Conservation (phyloP, 2,113 vertebrate species). For the Mus pahari region DNA sequence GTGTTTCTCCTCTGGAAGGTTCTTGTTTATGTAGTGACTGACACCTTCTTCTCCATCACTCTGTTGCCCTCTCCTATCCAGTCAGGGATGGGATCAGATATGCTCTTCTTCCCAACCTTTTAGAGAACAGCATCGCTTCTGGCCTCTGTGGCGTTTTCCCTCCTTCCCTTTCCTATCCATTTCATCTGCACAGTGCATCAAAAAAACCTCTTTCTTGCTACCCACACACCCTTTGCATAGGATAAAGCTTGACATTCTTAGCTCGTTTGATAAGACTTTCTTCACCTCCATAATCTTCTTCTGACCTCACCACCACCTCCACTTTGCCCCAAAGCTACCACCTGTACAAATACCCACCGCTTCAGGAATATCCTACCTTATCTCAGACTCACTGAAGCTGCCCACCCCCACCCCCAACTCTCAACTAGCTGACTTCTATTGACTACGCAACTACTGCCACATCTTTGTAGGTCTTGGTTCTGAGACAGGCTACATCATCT, state of each 20-base stretch:
- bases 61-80: neutral
- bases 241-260: neutral
- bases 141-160: neutral
- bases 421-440: neutral
- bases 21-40: neutral
- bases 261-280: neutral
- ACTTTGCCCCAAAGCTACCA: no score
- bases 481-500: neutral
- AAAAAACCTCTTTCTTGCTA: neutral
- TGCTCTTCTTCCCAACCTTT: neutral
- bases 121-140: neutral
- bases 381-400: neutral
- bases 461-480: neutral
- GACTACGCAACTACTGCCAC: neutral
- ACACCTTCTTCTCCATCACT: no score
- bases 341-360: neutral
- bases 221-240: neutral
- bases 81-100: neutral
- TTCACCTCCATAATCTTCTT: neutral
- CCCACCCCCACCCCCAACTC: neutral
- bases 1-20: no score
- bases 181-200: no score
- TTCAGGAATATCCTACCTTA: neutral
- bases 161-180: neutral
- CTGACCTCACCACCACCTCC: no score